Evolutionary conservation across 2,888 invertebrate species (phyloP).

Genomic region (Synanthedon myopaeformis): DNA sequence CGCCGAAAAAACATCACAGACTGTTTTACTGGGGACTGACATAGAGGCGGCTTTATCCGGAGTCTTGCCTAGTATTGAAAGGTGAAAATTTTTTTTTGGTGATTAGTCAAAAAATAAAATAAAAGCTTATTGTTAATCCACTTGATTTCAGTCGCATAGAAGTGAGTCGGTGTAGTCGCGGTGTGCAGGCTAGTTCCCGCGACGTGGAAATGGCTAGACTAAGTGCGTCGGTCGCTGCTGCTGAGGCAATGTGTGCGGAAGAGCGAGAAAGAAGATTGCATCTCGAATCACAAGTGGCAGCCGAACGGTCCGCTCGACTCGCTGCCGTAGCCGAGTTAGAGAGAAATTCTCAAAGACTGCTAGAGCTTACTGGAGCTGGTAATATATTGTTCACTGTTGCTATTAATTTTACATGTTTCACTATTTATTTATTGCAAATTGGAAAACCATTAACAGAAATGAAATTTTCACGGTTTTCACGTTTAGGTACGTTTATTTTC

Average conservation of each 20-base stretch:
- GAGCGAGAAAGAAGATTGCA: conserved; percentile 70
- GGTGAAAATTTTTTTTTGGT: conserved; percentile 16
- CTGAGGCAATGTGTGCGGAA: conserved; percentile 72
- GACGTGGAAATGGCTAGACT: conserved; percentile 74
- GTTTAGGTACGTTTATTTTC: too few relatives aligned
- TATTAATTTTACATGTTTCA: too few relatives aligned
- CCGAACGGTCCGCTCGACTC: conserved; percentile 79
- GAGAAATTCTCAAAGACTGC: conserved; percentile 78
- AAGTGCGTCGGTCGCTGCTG: conserved; percentile 67
- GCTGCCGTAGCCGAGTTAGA: conserved; percentile 80
- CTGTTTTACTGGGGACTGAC: conserved; percentile 78
- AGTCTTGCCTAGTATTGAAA: conserved; percentile 56
- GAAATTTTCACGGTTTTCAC: too few relatives aligned
- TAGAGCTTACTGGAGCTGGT: conserved; percentile 71
- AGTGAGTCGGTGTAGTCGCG: conserved; percentile 64
- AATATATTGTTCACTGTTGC: conserved; percentile 8
- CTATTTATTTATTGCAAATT: too few relatives aligned
- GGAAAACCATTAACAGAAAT: too few relatives aligned
- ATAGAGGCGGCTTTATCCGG: conserved; percentile 80
- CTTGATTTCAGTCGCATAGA: conserved; percentile 33
- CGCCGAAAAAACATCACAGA: conserved; percentile 83
- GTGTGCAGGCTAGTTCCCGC: conserved; percentile 75
- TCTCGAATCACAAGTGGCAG: conserved; percentile 72
- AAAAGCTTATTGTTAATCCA: not conserved
- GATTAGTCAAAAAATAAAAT: not conserved